Conservation (phyloP, 2,113 vertebrate genomes). For the Okapia johnstoni region DNA sequence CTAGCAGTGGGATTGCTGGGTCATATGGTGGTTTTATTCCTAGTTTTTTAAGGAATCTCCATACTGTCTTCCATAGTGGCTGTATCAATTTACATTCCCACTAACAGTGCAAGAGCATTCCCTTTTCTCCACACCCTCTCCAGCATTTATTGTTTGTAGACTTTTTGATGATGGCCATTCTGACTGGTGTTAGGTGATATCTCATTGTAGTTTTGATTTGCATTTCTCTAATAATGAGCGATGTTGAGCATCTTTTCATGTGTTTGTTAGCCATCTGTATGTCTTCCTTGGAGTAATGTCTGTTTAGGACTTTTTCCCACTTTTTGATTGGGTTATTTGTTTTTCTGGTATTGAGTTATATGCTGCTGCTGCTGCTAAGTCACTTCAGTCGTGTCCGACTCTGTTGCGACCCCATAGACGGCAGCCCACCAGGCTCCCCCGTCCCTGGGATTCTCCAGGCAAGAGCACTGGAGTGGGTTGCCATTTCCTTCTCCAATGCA, state of each 20-base stretch:
- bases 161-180: not conserved
- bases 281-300: not conserved
- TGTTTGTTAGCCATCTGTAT: not conserved
- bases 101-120: not conserved
- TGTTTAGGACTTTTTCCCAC: not conserved
- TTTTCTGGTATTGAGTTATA: not conserved
- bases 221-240: not conserved
- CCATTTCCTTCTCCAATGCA: no score
- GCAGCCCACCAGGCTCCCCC: no score
- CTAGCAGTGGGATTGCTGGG: not conserved
- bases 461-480: no score
- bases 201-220: not conserved
- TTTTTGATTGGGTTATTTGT: not conserved
- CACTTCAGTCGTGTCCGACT: no score
- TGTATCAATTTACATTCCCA: not conserved
- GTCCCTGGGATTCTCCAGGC: no score
- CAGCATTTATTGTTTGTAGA: not conserved
- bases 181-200: not conserved
- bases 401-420: no score
- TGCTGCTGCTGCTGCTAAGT: no score
- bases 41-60: no score
- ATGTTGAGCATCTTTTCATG: not conserved
- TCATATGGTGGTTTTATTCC: not conserved
- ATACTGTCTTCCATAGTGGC: no score
- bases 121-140: not conserved